phyloP scores from a whole-genome alignment of 2,113 vertebrate genomes.

The Nibea coibor region DNA sequence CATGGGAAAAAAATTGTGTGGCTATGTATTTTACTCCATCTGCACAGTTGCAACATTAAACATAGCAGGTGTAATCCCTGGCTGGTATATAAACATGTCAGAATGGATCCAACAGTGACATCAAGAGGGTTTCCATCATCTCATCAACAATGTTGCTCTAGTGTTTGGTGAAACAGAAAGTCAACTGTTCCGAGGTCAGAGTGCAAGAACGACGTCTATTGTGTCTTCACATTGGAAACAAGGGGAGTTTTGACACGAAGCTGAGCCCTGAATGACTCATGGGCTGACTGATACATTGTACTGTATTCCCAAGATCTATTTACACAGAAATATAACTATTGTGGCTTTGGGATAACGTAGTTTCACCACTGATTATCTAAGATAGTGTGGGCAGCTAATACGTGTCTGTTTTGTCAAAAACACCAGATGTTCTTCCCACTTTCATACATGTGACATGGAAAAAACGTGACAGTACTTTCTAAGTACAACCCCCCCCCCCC shows the following conservation, averaged over 20 bases:
- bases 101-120: constrained; percentile 68
- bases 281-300: constrained; percentile 69
- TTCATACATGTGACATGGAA: constrained; percentile 25
- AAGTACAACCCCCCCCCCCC: too few species aligned
- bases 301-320: constrained; percentile 58
- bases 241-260: constrained; percentile 67
- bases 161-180: constrained; percentile 64
- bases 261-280: constrained; percentile 74
- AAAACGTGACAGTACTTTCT: background rate
- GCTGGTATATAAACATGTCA: constrained; percentile 54
- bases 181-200: constrained; percentile 70
- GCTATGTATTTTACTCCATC: background rate
- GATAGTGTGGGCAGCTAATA: constrained; percentile 52
- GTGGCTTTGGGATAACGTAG: constrained; percentile 59
- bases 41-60: constrained; percentile 23
- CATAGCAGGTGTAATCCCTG: constrained; percentile 37
- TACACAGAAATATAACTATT: constrained; percentile 53
- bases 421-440: constrained; percentile 70
- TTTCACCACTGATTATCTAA: constrained; percentile 56
- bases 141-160: constrained; percentile 67
- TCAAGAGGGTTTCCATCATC: constrained; percentile 71
- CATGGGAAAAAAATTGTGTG: background rate
- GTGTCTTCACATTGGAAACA: constrained; percentile 77
- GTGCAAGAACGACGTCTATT: constrained; percentile 73
- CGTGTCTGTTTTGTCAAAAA: constrained; percentile 46